Base-by-base conservation (phyloP, 1,140 invertebrate species). In the Brachionus paranguensis region DNA sequence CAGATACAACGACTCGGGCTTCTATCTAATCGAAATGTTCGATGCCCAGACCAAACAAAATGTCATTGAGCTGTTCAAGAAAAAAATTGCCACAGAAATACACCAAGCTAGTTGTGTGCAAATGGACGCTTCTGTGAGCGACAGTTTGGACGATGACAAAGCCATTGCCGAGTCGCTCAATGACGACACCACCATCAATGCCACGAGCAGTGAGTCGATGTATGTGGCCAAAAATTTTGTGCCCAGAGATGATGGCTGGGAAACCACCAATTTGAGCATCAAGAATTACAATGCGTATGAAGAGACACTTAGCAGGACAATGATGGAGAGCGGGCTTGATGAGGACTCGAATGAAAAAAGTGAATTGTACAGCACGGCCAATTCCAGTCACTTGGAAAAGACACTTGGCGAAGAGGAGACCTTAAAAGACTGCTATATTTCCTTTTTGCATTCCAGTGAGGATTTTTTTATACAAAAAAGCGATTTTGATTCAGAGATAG, bases 401-500 rank as follows among this genome's bases (percentile, higher is more conserved):
- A 50, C 68, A 10, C 17, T 72, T 4, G 41, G 37, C 5, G 68
- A 72, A 20, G 33, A 33, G 27, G 72, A 17, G 20, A 27, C 11
- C 7, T 27, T 81, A 5, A 41, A 43, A 17, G 33, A 81, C 3
- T 81, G 78, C 43, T 4, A 41, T 0, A 68, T 81, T 27, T 17
- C 53, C 11, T 81, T 64, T 41, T 41, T 81, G 53, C 37, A 45
- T 37, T 81, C 78, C 0, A 47, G 27, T 27, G 24, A 12, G 2
- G 78, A 81, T 68, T 81, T 81, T 17, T 81, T 64, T 68, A 47
- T 81, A 24, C 78, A 81, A 64, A 55, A 81, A 17, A 17, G 14
- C 37, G 27, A 64, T 65, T 81, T 81, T 45, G 78, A 81, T 24
- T 7, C 33, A 68, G 37, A 60, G 14, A 81, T 81, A 20, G 27